Evolutionary conservation across 2,797 vertebrate genomes (phyloP).

Genomic region (Phaenicophaeus curvirostris): DNA sequence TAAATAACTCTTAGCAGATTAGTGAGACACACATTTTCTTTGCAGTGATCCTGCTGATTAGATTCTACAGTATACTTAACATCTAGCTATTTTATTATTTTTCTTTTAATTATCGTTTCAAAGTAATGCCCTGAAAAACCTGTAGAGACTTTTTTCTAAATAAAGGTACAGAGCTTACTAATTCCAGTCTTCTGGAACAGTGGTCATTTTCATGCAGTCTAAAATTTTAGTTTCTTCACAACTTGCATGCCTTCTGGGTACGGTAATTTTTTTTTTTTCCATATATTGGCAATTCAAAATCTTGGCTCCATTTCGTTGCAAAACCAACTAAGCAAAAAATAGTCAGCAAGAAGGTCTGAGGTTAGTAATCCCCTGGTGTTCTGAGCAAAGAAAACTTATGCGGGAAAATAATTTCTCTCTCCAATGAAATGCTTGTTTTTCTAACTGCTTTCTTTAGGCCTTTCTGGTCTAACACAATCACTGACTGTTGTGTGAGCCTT

Average conservation of each 20-base stretch:
- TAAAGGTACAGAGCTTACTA: neutral
- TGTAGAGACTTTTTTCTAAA: neutral
- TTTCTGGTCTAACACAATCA: neutral
- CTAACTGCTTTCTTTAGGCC: neutral
- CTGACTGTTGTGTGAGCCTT: neutral
- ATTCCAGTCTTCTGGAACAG: neutral
- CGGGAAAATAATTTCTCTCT: neutral
- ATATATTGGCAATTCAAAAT: neutral
- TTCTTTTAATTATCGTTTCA: neutral
- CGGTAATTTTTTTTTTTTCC: neutral
- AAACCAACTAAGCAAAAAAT: neutral
- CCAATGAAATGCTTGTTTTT: neutral
- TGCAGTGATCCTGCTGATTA: neutral
- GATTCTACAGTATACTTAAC: neutral
- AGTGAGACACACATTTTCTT: neutral
- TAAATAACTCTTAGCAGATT: constrained; percentile 4
- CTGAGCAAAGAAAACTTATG: neutral
- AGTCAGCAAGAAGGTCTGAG: neutral
- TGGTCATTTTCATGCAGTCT: neutral
- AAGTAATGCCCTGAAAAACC: neutral
- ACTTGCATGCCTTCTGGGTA: neutral
- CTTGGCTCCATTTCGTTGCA: neutral
- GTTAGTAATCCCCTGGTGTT: neutral
- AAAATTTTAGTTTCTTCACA: neutral
- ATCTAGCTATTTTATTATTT: neutral